phyloP scores from a whole-genome alignment of 2,113 vertebrate genomes.

The Phrynocephalus versicolor region DNA sequence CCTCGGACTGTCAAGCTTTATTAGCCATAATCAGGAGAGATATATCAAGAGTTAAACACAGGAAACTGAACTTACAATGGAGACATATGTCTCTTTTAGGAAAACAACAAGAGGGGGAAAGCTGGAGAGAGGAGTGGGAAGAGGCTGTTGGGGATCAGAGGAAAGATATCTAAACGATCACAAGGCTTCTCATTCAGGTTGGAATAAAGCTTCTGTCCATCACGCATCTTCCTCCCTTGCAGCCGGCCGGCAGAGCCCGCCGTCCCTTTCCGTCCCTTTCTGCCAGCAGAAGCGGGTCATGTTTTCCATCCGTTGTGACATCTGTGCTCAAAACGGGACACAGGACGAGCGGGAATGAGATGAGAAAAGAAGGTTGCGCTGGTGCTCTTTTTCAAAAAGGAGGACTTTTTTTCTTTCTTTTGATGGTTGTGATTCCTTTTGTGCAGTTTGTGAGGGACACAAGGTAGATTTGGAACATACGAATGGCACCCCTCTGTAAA shows the following conservation, averaged over 20 bases:
- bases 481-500: no score
- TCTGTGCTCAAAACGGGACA: not conserved
- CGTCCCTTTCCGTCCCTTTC: conserved; percentile 10
- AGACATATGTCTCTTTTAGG: conserved; percentile 70
- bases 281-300: not conserved
- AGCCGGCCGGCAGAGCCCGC: conserved; percentile 1
- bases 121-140: conserved; percentile 2
- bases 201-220: not conserved
- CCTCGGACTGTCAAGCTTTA: conserved; percentile 82
- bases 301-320: not conserved
- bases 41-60: conserved; percentile 77
- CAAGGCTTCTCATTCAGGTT: conserved; percentile 53
- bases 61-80: conserved; percentile 72
- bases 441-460: no score
- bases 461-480: no score
- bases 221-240: not conserved
- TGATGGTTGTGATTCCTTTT: no score
- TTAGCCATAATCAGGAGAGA: conserved; percentile 77
- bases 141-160: not conserved
- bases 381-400: not conserved
- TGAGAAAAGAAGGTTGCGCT: not conserved
- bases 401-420: no score
- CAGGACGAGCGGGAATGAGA: no score
- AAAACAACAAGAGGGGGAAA: conserved; percentile 30
- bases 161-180: conserved; percentile 51